These are phyloP conservation scores for Bruchidius siliquastri DNA, from an alignment of 2,888 invertebrate species.

Conservation along the genomic window DNA sequence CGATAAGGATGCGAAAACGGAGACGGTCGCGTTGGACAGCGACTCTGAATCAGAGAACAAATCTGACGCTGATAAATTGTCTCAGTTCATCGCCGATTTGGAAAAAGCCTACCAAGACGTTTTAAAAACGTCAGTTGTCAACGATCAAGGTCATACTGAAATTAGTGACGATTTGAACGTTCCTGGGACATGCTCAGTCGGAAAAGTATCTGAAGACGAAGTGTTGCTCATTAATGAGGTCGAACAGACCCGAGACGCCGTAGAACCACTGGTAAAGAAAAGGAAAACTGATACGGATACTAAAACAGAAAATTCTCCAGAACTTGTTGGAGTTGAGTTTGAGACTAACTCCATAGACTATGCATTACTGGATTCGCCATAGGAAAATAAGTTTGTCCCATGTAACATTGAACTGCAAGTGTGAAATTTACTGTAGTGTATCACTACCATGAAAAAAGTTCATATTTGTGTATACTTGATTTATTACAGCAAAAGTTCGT, in stretches of 20 bases:
- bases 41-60: background rate
- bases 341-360: background rate
- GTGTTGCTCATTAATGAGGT: background rate
- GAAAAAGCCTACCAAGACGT: slow-evolving; percentile 7
- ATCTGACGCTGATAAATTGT: slow-evolving; percentile 2
- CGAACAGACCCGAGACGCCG: background rate
- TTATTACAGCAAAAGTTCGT: no score
- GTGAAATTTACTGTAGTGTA: no score
- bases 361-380: background rate
- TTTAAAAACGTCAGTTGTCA: background rate
- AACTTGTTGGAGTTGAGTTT: background rate
- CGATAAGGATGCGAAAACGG: background rate
- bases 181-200: background rate
- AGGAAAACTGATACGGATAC: background rate
- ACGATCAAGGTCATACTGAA: background rate
- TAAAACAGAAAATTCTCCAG: background rate
- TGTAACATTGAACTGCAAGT: no score
- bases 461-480: no score
- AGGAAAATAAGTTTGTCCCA: background rate
- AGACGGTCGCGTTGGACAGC: background rate
- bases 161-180: background rate
- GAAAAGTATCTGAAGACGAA: no score
- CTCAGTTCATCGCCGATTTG: slow-evolving; percentile 7
- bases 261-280: background rate
- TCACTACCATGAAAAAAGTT: no score